Conservation (phyloP, 2,888 invertebrate species). For the Drosophila subsilvestris region DNA sequence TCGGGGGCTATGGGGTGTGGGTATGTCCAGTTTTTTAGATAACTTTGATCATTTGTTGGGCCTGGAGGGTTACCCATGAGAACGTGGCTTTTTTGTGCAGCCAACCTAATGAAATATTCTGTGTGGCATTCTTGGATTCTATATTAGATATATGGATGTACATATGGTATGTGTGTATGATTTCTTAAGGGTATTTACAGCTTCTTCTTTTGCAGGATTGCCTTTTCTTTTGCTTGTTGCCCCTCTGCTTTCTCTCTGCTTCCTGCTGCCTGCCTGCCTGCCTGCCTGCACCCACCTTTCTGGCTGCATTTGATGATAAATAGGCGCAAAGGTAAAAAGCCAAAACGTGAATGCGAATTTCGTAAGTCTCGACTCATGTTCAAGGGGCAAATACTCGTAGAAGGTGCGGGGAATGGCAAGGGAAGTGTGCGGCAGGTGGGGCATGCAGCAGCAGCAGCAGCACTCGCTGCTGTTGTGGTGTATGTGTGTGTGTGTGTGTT, state of each 20-base stretch:
- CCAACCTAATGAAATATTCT: background rate
- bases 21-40: slow-evolving; percentile 5
- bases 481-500: too few species aligned
- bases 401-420: background rate
- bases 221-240: slow-evolving; percentile 54
- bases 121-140: too few species aligned
- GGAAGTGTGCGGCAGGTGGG: background rate
- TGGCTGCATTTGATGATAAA: slow-evolving; percentile 74
- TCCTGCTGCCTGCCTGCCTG: background rate
- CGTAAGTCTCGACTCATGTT: slow-evolving; percentile 55
- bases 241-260: slow-evolving; percentile 9
- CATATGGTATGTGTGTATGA: too few species aligned
- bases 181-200: slow-evolving; percentile 33
- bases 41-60: background rate
- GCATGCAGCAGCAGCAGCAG: background rate
- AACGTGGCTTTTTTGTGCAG: background rate
- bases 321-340: slow-evolving; percentile 78
- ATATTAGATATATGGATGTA: background rate
- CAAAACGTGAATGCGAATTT: slow-evolving; percentile 77
- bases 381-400: slow-evolving; percentile 33
- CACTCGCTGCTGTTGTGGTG: background rate
- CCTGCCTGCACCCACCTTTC: slow-evolving; percentile 11
- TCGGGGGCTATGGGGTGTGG: background rate
- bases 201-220: background rate
- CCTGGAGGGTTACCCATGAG: background rate